These are phyloP conservation scores for Hirtodrosophila cameraria DNA, from an alignment of 2,888 invertebrate genomes.

Conservation along the genomic window DNA sequence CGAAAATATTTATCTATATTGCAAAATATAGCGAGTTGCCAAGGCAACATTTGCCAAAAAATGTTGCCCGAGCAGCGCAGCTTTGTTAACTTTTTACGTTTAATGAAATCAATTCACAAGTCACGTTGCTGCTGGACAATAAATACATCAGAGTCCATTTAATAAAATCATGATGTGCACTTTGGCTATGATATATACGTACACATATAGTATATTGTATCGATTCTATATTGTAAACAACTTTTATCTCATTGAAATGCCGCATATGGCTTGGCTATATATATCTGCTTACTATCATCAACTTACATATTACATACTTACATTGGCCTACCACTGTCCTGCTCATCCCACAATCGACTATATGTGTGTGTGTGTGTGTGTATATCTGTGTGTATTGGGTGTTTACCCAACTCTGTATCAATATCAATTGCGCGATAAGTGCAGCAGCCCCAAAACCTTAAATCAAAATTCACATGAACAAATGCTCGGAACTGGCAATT, in stretches of 20 bases:
- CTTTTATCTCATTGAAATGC: slow-evolving; percentile 78
- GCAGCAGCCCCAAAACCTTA: slow-evolving; percentile 57
- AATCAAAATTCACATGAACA: slow-evolving; percentile 59
- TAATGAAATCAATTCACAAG: slow-evolving; percentile 83
- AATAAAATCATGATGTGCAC: slow-evolving; percentile 83
- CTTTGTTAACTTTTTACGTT: slow-evolving; percentile 79
- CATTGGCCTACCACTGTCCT: slow-evolving; percentile 2
- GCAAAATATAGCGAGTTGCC: slow-evolving; percentile 52
- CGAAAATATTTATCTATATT: slow-evolving; percentile 68
- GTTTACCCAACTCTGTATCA: slow-evolving; percentile 35
- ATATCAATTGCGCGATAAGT: slow-evolving; percentile 73
- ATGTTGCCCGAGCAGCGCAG: slow-evolving; percentile 53
- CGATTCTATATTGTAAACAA: slow-evolving; percentile 71
- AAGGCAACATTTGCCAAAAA: slow-evolving; percentile 62
- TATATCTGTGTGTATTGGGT: slow-evolving; percentile 12
- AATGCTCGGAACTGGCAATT: slow-evolving; percentile 53
- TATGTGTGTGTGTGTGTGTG: not conserved
- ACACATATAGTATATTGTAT: slow-evolving; percentile 42
- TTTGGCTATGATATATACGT: slow-evolving; percentile 67
- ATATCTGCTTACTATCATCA: not conserved
- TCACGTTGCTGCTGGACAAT: slow-evolving; percentile 83
- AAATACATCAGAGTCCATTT: slow-evolving; percentile 83
- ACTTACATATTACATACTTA: slow-evolving; percentile 1
- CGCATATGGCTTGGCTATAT: slow-evolving; percentile 48
- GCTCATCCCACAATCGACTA: slow-evolving; percentile 9